These are phyloP conservation scores for Cheiracanthium punctorium DNA, from an alignment of 2,888 invertebrate genomes.

Conservation along the genomic window DNA sequence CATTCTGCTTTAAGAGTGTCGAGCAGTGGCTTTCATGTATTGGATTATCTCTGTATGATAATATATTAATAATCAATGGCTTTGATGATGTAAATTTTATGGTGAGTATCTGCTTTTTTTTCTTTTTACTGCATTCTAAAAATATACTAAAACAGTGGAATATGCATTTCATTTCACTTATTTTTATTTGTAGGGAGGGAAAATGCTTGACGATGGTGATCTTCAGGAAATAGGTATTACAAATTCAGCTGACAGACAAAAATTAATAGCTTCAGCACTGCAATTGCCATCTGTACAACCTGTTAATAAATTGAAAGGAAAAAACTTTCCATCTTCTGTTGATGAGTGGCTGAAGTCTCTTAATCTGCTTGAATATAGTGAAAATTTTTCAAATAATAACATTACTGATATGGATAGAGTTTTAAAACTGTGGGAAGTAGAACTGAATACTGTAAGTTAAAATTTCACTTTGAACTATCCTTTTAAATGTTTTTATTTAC, in stretches of 20 bases:
- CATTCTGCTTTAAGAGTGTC: conserved; percentile 79
- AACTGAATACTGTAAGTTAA: conserved; percentile 88
- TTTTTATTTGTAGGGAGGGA: conserved; percentile 82
- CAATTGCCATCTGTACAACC: conserved; percentile 80
- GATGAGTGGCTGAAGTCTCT: conserved; percentile 78
- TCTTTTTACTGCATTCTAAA: too few species aligned
- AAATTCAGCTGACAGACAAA: conserved; percentile 76
- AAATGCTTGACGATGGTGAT: conserved; percentile 87
- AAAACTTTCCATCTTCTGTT: conserved; percentile 75
- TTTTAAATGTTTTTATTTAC: too few species aligned
- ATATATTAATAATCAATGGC: conserved; percentile 88
- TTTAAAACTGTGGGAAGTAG: conserved; percentile 94
- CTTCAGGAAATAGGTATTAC: conserved; percentile 88
- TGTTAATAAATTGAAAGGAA: conserved; percentile 28
- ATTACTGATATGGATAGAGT: conserved; percentile 94
- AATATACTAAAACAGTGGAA: too few species aligned
- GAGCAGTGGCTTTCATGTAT: conserved; percentile 87
- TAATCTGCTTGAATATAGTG: conserved; percentile 85
- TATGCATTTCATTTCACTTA: background rate
- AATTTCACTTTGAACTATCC: too few species aligned
- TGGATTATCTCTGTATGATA: conserved; percentile 88
- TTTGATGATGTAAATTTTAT: conserved; percentile 94
- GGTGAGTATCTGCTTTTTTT: conserved; percentile 82
- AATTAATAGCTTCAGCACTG: conserved; percentile 80
- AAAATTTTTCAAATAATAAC: conserved; percentile 86